These are phyloP conservation scores for Prolemur simus DNA, from an alignment of 2,113 vertebrate genomes.

Conservation along the genomic window DNA sequence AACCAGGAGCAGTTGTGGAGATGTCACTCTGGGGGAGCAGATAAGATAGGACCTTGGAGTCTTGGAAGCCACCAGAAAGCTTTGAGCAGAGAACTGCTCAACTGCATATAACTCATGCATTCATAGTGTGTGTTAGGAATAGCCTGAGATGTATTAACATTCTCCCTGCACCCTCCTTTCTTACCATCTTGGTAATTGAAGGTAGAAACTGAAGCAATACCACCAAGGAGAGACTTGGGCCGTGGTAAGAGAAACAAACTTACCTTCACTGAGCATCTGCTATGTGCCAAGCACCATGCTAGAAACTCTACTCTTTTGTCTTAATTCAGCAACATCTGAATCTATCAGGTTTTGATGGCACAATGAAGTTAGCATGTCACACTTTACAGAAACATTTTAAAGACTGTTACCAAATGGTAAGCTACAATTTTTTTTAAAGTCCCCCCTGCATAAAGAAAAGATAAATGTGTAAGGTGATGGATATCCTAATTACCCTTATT, in stretches of 20 bases:
- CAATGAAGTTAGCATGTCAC: neutral
- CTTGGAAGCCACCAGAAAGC: neutral
- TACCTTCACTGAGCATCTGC: neutral
- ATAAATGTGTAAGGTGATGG: neutral
- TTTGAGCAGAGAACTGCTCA: neutral
- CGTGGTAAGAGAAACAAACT: neutral
- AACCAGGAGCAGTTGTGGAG: neutral
- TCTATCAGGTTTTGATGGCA: neutral
- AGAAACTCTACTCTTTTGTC: neutral
- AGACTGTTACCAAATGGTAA: neutral
- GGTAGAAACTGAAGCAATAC: neutral
- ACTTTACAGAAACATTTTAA: neutral
- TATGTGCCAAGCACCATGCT: neutral
- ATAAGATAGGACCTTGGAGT: neutral
- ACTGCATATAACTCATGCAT: neutral
- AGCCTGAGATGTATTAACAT: neutral
- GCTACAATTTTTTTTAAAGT: neutral
- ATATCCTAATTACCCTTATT: neutral
- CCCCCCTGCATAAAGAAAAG: neutral
- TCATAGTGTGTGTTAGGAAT: neutral
- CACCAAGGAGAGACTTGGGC: neutral
- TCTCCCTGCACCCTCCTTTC: neutral
- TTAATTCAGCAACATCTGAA: neutral
- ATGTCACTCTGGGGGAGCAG: too few species aligned
- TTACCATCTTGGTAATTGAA: neutral